Conservation (phyloP, 2,797 vertebrate genomes). For the Tinamus major region DNA sequence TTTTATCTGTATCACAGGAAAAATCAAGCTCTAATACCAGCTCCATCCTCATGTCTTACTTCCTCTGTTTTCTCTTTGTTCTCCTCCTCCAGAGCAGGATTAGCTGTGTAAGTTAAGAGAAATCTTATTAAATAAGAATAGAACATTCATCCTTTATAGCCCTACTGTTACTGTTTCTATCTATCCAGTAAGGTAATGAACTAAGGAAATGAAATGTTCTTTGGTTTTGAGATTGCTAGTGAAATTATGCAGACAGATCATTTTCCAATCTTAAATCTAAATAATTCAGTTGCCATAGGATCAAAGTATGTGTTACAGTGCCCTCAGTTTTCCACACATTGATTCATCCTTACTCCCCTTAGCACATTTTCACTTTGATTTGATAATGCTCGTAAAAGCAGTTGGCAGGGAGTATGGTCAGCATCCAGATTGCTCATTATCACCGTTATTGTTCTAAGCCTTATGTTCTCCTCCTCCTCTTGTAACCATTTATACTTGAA, state of each 20-base stretch:
- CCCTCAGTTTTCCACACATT: constrained; percentile 17
- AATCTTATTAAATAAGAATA: background rate
- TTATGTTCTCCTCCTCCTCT: background rate
- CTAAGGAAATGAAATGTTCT: constrained; percentile 13
- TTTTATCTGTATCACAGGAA: background rate
- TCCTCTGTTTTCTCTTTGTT: background rate
- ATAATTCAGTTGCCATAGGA: constrained; percentile 66
- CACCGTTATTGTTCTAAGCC: constrained; percentile 14
- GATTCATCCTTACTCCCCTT: constrained; percentile 49
- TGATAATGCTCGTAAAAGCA: constrained; percentile 37
- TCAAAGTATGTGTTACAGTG: background rate
- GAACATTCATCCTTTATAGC: background rate
- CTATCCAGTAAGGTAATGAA: background rate
- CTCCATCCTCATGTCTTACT: background rate
- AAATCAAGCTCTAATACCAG: background rate
- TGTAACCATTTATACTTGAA: background rate
- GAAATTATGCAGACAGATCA: constrained; percentile 36
- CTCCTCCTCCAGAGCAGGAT: background rate
- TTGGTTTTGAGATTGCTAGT: constrained; percentile 1
- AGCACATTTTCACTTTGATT: constrained; percentile 45
- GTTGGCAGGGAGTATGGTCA: constrained; percentile 2
- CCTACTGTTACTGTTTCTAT: background rate
- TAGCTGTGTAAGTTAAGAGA: background rate
- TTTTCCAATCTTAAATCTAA: constrained; percentile 45
- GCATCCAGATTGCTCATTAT: constrained; percentile 40